Evolutionary conservation across 2,888 invertebrate genomes (phyloP), one percentile per base, ranked within the genome.

Genomic region (Rotaria socialis): DNA sequence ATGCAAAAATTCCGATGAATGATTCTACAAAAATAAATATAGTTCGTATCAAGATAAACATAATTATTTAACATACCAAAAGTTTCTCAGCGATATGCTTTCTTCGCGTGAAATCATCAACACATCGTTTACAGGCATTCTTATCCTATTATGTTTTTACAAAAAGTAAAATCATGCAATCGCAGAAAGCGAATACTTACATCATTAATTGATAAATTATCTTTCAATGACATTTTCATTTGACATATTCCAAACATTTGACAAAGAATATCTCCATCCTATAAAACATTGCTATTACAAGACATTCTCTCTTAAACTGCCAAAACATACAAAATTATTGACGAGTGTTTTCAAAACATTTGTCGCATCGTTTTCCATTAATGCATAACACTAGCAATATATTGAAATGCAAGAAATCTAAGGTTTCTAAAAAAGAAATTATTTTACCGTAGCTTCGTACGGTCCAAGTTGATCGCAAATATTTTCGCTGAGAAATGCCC

Each of bases 51-150:
- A 24, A 24, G 2, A 80, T 2, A 22, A 43, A 24, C 2, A 80
- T 47, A 24, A 5, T 41, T 47, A 43, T 3, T 80, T 0, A 8
- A n/a, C 4, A 3, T 80, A 80, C 80, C 2, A 80, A 4, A 47
- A 80, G 47, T 47, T 47, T 80, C n/a, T 80, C 80, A 24, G 80
- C 19, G 8, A 80, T 80, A 47, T 80, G 80, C 47, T 80, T 80
- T n/a, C 80, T 22, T 80, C 80, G 80, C 24, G 80, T 80, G n/a
- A 80, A 80, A 80, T 80, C 80, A 47, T 80, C 47, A n/a, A 47
- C 24, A 80, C 80, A 80, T 41, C 80, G 80, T 80, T 80, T 47
- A 35, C 80, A 80, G 47, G n/a, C 47, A 47, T 80, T n/a, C 19
- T 41, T 80, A 80, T 80, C 80, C 80, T 80, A 43, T 24, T 24